Percentiles rank a stretch among this genome's conserved stretches.
Conservation (phyloP, 2,888 invertebrate genomes). For the Encarsia formosa region DNA sequence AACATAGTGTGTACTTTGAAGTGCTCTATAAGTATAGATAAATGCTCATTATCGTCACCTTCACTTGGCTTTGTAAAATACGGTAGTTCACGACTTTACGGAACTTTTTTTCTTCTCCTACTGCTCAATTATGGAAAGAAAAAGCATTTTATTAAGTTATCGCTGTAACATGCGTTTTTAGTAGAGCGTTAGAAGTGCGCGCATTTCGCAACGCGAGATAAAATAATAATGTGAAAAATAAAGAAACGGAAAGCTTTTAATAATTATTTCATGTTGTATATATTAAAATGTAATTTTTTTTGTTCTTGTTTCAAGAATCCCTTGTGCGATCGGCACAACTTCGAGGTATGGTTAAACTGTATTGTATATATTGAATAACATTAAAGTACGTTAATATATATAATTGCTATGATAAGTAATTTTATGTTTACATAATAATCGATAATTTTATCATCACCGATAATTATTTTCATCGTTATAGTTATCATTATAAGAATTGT, state of each 20-base stretch:
- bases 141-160: too few relatives aligned
- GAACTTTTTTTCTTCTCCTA: too few relatives aligned
- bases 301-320: slow-evolving; percentile 24
- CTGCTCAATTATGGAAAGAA: too few relatives aligned
- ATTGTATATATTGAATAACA: slow-evolving; percentile 46
- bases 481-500: slow-evolving; percentile 25
- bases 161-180: too few relatives aligned
- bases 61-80: slow-evolving; percentile 23
- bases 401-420: slow-evolving; percentile 38
- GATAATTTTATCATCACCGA: slow-evolving; percentile 31
- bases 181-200: too few relatives aligned
- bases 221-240: background rate
- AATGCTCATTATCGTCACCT: too few relatives aligned
- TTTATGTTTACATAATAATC: slow-evolving; percentile 32
- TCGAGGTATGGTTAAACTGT: slow-evolving; percentile 29
- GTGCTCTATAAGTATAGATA: too few relatives aligned
- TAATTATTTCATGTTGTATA: slow-evolving; percentile 37
- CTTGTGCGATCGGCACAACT: slow-evolving; percentile 25
- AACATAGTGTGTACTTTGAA: too few relatives aligned
- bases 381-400: slow-evolving; percentile 38
- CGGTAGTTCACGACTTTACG: too few relatives aligned
- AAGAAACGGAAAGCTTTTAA: slow-evolving; percentile 15
- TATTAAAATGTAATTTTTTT: slow-evolving; percentile 26
- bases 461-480: slow-evolving; percentile 29
- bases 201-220: background rate